Conservation (phyloP, 1,140 invertebrate genomes). For the Ctenoplectra terminalis region DNA sequence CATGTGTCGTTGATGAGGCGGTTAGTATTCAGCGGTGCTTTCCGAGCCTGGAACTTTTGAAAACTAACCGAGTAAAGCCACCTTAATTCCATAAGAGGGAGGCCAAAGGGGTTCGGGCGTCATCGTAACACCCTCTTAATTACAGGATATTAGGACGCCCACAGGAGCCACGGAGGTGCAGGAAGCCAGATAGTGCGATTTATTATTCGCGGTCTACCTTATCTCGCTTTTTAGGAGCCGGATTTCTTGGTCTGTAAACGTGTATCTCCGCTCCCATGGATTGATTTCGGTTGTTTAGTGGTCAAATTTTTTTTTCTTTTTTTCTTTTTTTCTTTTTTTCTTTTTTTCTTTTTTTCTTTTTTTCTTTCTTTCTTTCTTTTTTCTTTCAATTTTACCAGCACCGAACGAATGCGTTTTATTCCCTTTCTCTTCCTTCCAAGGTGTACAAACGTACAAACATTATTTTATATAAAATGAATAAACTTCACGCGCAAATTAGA, state of each 20-base stretch:
- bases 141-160: conserved; percentile 80
- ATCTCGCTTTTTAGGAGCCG: conserved; percentile 62
- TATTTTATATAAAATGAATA: too few relatives aligned
- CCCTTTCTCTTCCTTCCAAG: too few relatives aligned
- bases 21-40: conserved; percentile 82
- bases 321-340: too few relatives aligned
- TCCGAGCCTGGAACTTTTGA: conserved; percentile 78
- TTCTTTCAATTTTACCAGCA: too few relatives aligned
- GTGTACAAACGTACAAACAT: too few relatives aligned
- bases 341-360: too few relatives aligned
- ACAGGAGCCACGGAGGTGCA: conserved; percentile 55
- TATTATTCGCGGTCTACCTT: conserved; percentile 64
- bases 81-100: conserved; percentile 82
- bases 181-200: conserved; percentile 66
- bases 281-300: conserved; percentile 7
- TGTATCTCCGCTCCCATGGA: not conserved
- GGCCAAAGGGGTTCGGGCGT: conserved; percentile 75
- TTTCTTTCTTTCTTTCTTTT: too few relatives aligned
- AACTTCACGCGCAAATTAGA: too few relatives aligned
- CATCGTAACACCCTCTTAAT: conserved; percentile 80
- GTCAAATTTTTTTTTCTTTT: not conserved
- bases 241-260: conserved; percentile 45
- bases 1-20: conserved; percentile 83
- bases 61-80: conserved; percentile 81
- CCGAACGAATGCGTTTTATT: too few relatives aligned